phyloP scores from a whole-genome alignment of 2,113 vertebrate species.

The Bothrops jararaca region DNA sequence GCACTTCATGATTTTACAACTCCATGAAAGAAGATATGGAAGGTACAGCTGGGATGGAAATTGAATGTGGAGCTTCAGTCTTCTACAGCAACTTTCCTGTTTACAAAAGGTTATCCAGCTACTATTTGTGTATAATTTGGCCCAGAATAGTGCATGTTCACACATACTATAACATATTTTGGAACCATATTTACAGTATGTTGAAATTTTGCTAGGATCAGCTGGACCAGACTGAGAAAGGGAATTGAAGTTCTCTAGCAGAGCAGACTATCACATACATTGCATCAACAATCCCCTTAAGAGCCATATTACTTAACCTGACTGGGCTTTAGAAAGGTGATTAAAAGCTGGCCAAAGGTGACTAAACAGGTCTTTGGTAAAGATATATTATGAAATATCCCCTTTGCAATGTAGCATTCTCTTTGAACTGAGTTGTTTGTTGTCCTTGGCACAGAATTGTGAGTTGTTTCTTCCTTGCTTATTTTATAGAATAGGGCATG shows the following conservation, averaged over 20 bases:
- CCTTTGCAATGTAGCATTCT: background rate
- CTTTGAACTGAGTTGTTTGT: background rate
- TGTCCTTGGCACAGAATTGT: background rate
- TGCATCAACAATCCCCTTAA: background rate
- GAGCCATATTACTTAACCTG: background rate
- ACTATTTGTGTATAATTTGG: background rate
- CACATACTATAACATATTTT: background rate
- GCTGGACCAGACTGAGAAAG: background rate
- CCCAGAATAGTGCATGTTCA: background rate
- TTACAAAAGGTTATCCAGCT: background rate
- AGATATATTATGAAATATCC: background rate
- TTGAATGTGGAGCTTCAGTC: background rate
- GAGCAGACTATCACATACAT: background rate
- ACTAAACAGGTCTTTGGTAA: background rate
- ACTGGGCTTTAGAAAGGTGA: background rate
- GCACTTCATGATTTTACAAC: background rate
- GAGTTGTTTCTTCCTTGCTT: background rate
- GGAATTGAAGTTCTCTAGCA: background rate
- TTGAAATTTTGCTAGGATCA: background rate
- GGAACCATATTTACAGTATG: background rate
- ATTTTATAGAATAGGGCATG: background rate
- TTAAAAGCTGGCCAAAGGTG: background rate
- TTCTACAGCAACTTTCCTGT: background rate
- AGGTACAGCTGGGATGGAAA: background rate
- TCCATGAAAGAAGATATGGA: background rate